These are phyloP conservation scores for Spongilla lacustris DNA, from an alignment of 37 sponge, comb jelly and placozoan genomes.

Conservation along the genomic window DNA sequence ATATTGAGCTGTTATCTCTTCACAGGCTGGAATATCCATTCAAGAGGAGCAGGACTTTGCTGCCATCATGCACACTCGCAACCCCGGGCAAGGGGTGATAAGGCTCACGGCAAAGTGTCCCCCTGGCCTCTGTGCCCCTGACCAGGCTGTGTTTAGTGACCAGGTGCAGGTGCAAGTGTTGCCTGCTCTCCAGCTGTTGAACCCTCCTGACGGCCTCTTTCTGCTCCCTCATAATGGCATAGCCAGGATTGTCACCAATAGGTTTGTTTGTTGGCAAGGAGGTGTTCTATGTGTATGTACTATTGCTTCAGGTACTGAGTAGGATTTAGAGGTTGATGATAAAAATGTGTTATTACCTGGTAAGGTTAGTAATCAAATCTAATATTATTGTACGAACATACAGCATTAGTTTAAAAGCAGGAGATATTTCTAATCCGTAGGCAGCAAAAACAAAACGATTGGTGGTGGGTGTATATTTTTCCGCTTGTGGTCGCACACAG, in stretches of 20 bases:
- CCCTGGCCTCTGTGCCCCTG: conserved; percentile 57
- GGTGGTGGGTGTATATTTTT: too few relatives aligned
- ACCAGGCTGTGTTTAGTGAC: conserved; percentile 60
- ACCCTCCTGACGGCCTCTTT: conserved; percentile 61
- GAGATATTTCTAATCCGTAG: too few relatives aligned
- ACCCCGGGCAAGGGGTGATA: conserved; percentile 61
- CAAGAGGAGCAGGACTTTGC: conserved; percentile 75
- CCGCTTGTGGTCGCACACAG: too few relatives aligned
- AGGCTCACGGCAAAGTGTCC: conserved; percentile 49
- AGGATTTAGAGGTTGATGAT: too few relatives aligned
- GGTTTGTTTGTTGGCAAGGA: background rate
- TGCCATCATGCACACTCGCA: conserved; percentile 57
- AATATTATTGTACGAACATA: too few relatives aligned
- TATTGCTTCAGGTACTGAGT: too few relatives aligned
- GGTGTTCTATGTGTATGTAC: background rate
- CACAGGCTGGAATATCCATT: conserved; percentile 67
- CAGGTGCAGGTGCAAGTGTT: conserved; percentile 64
- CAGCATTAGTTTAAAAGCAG: too few relatives aligned
- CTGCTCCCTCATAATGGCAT: conserved; percentile 75
- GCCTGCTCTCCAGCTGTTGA: conserved; percentile 46
- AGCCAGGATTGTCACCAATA: conserved; percentile 70
- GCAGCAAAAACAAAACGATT: too few relatives aligned
- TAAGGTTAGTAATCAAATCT: too few relatives aligned
- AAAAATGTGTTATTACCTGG: too few relatives aligned
- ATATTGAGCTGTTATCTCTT: background rate